Base-by-base conservation (phyloP, 1,140 invertebrate genomes). In the Nephila pilipes region DNA sequence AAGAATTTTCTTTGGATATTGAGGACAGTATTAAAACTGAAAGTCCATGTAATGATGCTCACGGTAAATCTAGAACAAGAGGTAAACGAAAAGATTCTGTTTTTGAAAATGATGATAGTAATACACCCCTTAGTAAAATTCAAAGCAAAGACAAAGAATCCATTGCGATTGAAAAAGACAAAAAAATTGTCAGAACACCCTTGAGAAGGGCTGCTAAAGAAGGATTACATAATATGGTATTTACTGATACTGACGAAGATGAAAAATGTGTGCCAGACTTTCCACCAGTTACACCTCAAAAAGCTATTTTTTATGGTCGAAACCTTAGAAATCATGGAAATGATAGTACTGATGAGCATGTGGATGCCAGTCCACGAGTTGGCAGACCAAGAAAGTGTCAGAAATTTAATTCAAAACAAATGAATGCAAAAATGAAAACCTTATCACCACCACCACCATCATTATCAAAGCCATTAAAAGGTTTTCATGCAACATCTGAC, bases 181-280 rank as follows among this genome's bases (percentile, higher is more conserved):
- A 93, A 60, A 93, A 93, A 46, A 25, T 38, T 38, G 2, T 80
- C 18, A 85, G 91, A 32, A 79, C 85, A 36, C 91, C 63, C 46
- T 54, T 87, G 32, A 55, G 91, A 60, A 87, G 91, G 60, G 85
- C 83, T 58, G 91, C 85, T 22, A 93, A 93, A 80, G 91, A 93
- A 80, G 60, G 63, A 25, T 10, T 58, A 5, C 69, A 46, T 58
- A 93, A 87, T 79, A 54, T 79, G 16, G 22, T 69, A 63, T 93
- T 93, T 32, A 87, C 85, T 58, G 91, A 93, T 80, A 93, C 91
- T 55, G 91, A 93, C 79, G 91, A 93, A 25, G 90, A 92, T 14
- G 85, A 87, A 10, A 87, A 63, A 38, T 46, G n/a, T 58, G 32
- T 18, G 32, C 12, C 57, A 58, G 63, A 58, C 12, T 20, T 25